A percentile compares a stretch with the other conserved stretches of the same genome.
phyloP scores from a whole-genome alignment of 2,888 invertebrate species.

The Siphonodentalium dalli region DNA sequence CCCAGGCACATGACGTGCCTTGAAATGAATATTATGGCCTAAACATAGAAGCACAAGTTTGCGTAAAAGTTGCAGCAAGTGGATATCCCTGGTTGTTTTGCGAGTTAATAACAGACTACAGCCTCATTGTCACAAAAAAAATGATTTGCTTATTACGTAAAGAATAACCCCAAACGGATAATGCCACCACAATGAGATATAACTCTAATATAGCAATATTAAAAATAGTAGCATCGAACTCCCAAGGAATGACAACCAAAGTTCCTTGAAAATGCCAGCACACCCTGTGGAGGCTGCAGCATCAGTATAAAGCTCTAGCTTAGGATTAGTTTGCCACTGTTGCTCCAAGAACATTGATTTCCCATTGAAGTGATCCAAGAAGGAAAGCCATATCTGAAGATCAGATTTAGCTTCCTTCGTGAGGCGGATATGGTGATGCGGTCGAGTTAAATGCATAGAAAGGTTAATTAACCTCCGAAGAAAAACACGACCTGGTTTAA shows the following conservation, averaged over 20 bases:
- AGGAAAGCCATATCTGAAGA: conserved; percentile 1
- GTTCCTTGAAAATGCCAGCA: neutral
- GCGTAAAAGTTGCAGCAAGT: no score
- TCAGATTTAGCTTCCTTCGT: conserved; percentile 5
- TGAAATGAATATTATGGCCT: no score
- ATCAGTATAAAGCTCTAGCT: conserved; percentile 1
- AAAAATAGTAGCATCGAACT: neutral
- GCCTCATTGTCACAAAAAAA: conserved; percentile 8
- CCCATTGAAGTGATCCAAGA: conserved; percentile 8
- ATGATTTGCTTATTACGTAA: neutral
- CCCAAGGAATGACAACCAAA: conserved; percentile 8
- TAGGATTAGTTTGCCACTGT: neutral
- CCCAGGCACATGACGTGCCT: no score
- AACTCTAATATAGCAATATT: conserved; percentile 6
- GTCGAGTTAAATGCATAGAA: neutral
- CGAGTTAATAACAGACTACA: no score
- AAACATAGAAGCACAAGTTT: no score
- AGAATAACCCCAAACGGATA: neutral
- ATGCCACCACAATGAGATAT: conserved; percentile 1
- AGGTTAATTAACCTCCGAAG: conserved; percentile 7
- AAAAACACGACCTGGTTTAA: conserved; percentile 5
- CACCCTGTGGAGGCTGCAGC: conserved; percentile 4
- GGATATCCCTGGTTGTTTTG: no score
- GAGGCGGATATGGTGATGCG: neutral
- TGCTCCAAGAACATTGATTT: neutral